Conservation (phyloP, 2,888 invertebrate genomes). For the Dolichomitus sp. region DNA sequence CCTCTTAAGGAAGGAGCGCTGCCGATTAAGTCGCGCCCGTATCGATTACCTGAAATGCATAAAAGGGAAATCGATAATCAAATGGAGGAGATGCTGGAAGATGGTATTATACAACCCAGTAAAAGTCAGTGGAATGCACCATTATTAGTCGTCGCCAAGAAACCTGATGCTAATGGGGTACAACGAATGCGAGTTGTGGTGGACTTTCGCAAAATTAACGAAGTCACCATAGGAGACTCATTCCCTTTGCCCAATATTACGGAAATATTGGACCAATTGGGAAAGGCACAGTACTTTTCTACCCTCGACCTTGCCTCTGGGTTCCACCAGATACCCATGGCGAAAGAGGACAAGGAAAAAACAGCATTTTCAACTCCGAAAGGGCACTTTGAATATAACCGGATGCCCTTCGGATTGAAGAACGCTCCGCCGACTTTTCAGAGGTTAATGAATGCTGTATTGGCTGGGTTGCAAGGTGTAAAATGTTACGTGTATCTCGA, state of each 20-base stretch:
- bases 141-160: not conserved
- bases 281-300: too few species aligned
- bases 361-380: not conserved
- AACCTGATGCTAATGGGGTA: not conserved
- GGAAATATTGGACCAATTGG: too few species aligned
- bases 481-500: not conserved
- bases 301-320: not conserved
- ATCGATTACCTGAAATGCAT: not conserved
- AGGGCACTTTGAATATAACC: not conserved
- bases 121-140: not conserved
- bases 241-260: too few species aligned
- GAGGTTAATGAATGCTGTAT: not conserved
- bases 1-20: not conserved
- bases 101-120: not conserved
- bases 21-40: not conserved
- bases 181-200: not conserved
- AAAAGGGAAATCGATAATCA: not conserved
- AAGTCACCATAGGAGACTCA: too few species aligned
- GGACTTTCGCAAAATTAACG: too few species aligned
- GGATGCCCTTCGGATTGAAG: too few species aligned
- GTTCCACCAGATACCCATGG: not conserved
- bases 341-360: not conserved
- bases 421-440: not conserved
- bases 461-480: not conserved
- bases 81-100: not conserved